Evolutionary conservation across 53 echinoderm and acorn worm species (phyloP).

Genomic region (Hippasteria phrygiana): DNA sequence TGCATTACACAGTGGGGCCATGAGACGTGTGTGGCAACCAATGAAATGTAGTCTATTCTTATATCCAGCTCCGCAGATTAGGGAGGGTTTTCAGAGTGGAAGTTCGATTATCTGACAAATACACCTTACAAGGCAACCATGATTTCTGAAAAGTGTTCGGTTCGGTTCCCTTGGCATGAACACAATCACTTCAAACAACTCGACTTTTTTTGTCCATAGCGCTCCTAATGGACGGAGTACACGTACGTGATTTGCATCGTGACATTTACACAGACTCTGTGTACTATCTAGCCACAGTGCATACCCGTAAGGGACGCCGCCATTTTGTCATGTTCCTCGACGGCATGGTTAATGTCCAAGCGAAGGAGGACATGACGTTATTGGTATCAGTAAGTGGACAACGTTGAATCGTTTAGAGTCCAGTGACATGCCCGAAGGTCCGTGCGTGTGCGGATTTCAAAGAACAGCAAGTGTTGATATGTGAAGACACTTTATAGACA

Average conservation of each 20-base stretch:
- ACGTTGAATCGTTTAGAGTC: no score
- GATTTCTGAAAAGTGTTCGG: neutral
- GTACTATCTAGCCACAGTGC: neutral
- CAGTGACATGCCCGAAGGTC: no score
- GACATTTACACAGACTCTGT: neutral
- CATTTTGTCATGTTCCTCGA: no score
- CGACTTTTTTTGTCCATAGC: neutral
- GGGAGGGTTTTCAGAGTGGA: neutral
- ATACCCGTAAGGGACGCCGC: no score
- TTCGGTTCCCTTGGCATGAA: neutral
- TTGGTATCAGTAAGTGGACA: no score
- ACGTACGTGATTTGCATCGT: neutral
- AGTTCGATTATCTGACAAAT: neutral
- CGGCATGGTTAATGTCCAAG: no score
- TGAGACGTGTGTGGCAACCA: no score
- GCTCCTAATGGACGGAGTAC: neutral
- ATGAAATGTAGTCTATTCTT: neutral
- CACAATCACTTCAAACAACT: neutral
- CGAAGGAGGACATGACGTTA: no score
- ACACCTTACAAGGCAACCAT: neutral
- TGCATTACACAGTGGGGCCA: no score
- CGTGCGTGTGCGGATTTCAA: no score
- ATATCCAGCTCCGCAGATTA: neutral
- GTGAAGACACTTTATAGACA: no score
- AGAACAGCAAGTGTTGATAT: no score